A percentile compares a stretch with the other conserved stretches of the same genome.
Evolutionary conservation across 2,888 invertebrate species (phyloP).

Genomic region (Phortica okadai): DNA sequence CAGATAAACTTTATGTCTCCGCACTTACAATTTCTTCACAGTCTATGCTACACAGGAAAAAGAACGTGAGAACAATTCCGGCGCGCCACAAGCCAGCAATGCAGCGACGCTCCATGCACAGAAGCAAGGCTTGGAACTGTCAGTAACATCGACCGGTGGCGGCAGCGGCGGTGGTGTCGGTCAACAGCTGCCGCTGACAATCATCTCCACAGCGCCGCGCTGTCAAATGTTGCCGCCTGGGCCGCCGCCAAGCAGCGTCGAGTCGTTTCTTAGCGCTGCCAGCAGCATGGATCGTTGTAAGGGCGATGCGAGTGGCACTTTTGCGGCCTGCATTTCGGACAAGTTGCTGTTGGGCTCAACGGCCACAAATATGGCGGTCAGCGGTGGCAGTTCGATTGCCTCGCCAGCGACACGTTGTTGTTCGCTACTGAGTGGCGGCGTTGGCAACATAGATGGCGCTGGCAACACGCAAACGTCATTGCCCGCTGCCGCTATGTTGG

Average conservation of each 20-base stretch:
- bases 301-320: conserved; percentile 37
- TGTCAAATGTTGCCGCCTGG: conserved; percentile 63
- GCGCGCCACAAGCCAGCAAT: conserved; percentile 56
- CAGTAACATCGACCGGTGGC: conserved; percentile 42
- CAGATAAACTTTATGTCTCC: background rate
- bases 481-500: conserved; percentile 52
- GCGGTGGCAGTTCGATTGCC: conserved; percentile 50
- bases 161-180: conserved; percentile 38
- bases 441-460: conserved; percentile 26
- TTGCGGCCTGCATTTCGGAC: conserved; percentile 45
- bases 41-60: conserved; percentile 76
- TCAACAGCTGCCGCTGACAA: conserved; percentile 73
- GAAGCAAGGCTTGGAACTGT: conserved; percentile 61
- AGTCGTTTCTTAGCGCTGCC: conserved; percentile 63
- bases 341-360: conserved; percentile 31
- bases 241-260: conserved; percentile 53
- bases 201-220: conserved; percentile 73
- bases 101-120: conserved; percentile 52
- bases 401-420: conserved; percentile 73
- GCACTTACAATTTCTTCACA: conserved; percentile 46
- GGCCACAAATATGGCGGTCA: conserved; percentile 35
- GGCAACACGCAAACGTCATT: conserved; percentile 45
- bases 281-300: conserved; percentile 29
- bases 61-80: conserved; percentile 72
- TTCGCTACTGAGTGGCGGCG: conserved; percentile 63